These are phyloP conservation scores for Penaeus vannamei DNA, from an alignment of 1,140 invertebrate species.

Conservation along the genomic window DNA sequence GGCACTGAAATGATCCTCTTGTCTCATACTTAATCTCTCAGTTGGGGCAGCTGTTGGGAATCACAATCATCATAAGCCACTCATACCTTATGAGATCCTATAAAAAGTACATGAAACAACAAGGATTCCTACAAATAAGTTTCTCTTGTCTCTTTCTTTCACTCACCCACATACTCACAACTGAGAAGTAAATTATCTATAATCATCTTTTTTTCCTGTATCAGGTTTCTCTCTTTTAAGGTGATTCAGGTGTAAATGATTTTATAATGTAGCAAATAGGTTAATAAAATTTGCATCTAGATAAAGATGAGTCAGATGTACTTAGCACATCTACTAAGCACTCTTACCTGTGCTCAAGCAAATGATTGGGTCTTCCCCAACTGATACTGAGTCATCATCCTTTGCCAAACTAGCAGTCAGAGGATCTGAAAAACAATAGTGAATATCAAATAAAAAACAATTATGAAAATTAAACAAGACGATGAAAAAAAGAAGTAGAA, in stretches of 20 bases:
- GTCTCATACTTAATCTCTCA: background rate
- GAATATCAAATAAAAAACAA: background rate
- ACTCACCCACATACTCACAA: too few relatives aligned
- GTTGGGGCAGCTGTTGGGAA: background rate
- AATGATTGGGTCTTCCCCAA: slow-evolving; percentile 58
- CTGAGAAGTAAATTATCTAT: too few relatives aligned
- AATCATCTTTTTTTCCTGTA: too few relatives aligned
- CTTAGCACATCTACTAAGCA: background rate
- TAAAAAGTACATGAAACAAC: too few relatives aligned
- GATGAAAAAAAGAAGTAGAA: too few relatives aligned
- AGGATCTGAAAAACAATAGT: slow-evolving; percentile 14
- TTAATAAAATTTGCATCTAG: background rate
- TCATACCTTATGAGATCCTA: too few relatives aligned
- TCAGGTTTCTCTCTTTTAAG: too few relatives aligned
- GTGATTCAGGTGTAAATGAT: too few relatives aligned
- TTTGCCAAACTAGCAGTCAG: slow-evolving; percentile 50
- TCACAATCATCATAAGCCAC: background rate
- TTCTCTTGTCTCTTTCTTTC: too few relatives aligned
- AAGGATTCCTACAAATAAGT: too few relatives aligned
- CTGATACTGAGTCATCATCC: slow-evolving; percentile 55
- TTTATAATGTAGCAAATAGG: too few relatives aligned
- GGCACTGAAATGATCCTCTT: slow-evolving; percentile 53
- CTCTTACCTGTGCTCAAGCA: slow-evolving; percentile 41
- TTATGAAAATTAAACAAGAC: background rate
- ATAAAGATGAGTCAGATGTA: background rate